Conservation (phyloP, 2,888 invertebrate species). For the Melipona bicolor region DNA sequence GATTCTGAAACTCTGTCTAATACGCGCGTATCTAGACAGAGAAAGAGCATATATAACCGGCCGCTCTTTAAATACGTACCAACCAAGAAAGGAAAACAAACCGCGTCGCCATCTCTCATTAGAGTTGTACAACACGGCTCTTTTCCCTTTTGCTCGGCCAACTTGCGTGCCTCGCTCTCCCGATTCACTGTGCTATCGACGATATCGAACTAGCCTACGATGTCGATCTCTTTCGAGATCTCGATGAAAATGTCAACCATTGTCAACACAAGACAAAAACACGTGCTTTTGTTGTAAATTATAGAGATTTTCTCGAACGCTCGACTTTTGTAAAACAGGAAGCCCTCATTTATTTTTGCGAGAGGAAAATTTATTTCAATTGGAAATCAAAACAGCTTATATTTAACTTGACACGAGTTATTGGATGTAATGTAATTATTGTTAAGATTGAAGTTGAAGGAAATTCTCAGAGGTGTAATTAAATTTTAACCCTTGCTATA, state of each 20-base stretch:
- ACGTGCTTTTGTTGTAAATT: not conserved
- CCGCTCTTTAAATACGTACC: conserved; percentile 43
- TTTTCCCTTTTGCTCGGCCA: conserved; percentile 49
- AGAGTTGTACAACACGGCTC: conserved; percentile 55
- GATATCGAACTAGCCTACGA: not conserved
- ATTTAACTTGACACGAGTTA: not conserved
- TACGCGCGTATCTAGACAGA: conserved; percentile 13
- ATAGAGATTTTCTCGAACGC: not conserved
- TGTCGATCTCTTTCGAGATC: conserved; percentile 12
- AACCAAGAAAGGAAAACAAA: conserved; percentile 64
- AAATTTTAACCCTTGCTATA: conserved; percentile 31
- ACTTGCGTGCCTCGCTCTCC: conserved; percentile 4
- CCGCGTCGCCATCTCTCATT: conserved; percentile 72
- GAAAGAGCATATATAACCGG: conserved; percentile 26
- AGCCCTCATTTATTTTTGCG: not conserved
- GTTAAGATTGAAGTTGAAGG: conserved; percentile 7
- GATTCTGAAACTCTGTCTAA: conserved; percentile 35
- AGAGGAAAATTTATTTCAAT: not conserved
- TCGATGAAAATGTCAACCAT: not conserved
- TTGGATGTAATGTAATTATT: not conserved
- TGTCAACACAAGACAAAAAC: not conserved
- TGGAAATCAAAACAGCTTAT: not conserved
- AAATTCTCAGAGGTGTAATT: conserved; percentile 51
- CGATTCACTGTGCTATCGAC: conserved; percentile 66
- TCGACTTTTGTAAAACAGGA: not conserved